Evolutionary conservation across 2,113 vertebrate species (phyloP).

Genomic region (Mohoua ochrocephala): DNA sequence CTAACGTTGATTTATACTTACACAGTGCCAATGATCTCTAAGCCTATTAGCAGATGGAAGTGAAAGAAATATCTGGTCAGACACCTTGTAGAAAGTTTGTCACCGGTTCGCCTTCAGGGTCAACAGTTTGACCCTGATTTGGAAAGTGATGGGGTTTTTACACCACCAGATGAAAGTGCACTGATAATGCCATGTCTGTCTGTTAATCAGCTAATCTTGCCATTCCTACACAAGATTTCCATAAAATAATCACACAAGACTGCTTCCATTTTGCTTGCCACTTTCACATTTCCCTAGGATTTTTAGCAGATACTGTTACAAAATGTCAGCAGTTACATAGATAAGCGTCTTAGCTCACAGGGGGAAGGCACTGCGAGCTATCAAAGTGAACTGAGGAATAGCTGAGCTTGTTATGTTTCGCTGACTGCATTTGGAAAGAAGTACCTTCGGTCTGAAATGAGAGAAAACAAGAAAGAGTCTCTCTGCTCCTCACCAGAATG

Average conservation of each 20-base stretch:
- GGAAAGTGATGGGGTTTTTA: neutral
- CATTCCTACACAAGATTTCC: neutral
- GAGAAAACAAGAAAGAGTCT: neutral
- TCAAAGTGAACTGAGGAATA: neutral
- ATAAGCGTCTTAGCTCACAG: neutral
- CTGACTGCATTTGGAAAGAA: neutral
- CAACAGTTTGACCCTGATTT: neutral
- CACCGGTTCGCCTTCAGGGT: neutral
- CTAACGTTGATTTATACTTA: neutral
- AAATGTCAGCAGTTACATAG: neutral
- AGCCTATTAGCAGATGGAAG: neutral
- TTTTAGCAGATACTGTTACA: neutral
- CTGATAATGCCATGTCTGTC: neutral
- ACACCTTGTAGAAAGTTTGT: neutral
- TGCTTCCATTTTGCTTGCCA: neutral
- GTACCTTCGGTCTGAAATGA: neutral
- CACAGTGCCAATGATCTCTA: neutral
- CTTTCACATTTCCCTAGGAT: neutral
- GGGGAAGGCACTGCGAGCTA: neutral
- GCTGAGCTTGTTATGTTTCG: neutral
- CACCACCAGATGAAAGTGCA: neutral
- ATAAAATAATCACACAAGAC: neutral
- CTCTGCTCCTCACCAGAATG: neutral
- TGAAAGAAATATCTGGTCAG: neutral
- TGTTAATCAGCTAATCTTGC: neutral